Percentiles rank a stretch among this genome's conserved stretches.
Evolutionary conservation across 1,140 invertebrate species (phyloP).

Genomic region (Drosophila murphyi): DNA sequence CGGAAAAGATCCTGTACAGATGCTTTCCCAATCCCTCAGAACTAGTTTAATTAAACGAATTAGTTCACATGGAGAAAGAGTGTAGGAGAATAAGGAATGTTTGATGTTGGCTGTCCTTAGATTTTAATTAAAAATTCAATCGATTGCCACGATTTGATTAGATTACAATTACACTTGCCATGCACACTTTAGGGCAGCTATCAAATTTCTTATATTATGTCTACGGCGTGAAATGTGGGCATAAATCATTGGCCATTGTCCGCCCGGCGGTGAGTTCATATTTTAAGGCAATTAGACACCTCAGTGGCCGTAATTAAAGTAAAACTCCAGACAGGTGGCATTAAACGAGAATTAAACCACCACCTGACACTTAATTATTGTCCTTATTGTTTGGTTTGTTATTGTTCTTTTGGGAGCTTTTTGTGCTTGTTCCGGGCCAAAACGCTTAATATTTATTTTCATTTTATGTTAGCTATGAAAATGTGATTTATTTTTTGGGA

Average conservation of each 20-base stretch:
- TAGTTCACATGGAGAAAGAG: not conserved
- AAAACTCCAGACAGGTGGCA: conserved; percentile 3
- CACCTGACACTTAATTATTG: conserved; percentile 45
- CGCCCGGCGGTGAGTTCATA: conserved; percentile 19
- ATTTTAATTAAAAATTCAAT: conserved; percentile 50
- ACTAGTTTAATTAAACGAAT: not conserved
- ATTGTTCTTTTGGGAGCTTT: conserved; percentile 49
- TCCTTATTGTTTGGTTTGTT: conserved; percentile 39
- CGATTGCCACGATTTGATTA: conserved; percentile 11
- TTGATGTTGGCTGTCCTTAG: not conserved
- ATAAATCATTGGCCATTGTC: conserved; percentile 32
- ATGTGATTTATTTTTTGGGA: conserved; percentile 22
- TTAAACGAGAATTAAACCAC: conserved; percentile 12
- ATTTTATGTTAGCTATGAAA: conserved; percentile 39
- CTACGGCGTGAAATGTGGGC: conserved; percentile 16
- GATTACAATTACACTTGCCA: not conserved
- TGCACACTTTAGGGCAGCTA: conserved; percentile 14
- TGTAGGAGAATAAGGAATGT: not conserved
- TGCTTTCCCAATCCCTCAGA: not conserved
- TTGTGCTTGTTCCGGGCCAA: conserved; percentile 24
- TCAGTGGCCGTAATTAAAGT: conserved; percentile 41
- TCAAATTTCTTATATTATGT: conserved; percentile 24
- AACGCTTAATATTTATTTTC: conserved; percentile 39
- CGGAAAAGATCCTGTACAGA: not conserved
- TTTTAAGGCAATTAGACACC: conserved; percentile 57